Conservation (phyloP, 2,797 vertebrate genomes). For the Caiman crocodilus region DNA sequence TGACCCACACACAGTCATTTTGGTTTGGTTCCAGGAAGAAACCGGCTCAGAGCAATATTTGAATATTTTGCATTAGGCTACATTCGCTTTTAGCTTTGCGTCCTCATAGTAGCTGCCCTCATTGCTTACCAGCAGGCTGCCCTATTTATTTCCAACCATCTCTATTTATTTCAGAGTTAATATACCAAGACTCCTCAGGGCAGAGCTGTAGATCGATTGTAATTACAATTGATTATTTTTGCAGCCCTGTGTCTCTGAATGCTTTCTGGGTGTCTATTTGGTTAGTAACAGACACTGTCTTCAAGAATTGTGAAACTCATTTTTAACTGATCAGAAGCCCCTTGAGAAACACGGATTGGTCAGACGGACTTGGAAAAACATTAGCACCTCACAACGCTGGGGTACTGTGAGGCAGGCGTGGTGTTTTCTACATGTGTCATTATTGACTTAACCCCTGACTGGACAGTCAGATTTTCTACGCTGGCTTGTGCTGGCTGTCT, state of each 20-base stretch:
- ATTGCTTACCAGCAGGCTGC: neutral
- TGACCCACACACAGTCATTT: neutral
- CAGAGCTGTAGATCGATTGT: neutral
- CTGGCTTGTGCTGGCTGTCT: neutral
- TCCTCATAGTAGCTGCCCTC: neutral
- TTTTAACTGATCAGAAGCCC: neutral
- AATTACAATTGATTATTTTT: conserved; percentile 12
- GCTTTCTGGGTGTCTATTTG: conserved; percentile 21
- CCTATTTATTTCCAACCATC: neutral
- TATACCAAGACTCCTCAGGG: neutral
- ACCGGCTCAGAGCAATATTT: neutral
- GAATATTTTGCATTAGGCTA: neutral
- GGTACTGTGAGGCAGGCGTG: neutral
- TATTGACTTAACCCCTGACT: neutral
- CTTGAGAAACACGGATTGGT: neutral
- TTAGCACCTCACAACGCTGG: neutral
- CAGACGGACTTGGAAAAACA: neutral
- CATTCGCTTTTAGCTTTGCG: neutral
- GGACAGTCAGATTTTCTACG: rapidly evolving
- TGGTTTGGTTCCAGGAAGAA: neutral
- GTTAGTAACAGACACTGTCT: neutral
- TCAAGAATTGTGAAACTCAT: neutral
- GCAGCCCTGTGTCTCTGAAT: neutral
- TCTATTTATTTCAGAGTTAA: neutral
- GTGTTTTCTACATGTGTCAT: rapidly evolving